A percentile compares a stretch with the other conserved stretches of the same genome.
Evolutionary conservation across 2,888 invertebrate species (phyloP).

Genomic region (Eugnorisma glareosa): DNA sequence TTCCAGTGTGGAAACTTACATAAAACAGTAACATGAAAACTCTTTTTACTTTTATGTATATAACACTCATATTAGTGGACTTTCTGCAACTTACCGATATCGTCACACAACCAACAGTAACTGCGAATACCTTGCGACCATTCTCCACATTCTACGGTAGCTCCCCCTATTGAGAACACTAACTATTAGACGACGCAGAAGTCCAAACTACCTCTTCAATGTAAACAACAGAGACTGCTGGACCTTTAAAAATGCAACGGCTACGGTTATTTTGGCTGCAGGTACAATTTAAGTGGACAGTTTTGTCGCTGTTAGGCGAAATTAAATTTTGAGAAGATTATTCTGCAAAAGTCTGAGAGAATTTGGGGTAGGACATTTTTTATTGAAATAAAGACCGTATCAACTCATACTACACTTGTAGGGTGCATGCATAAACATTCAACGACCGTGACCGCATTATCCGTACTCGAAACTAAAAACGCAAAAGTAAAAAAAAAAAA

Average conservation of each 20-base stretch:
- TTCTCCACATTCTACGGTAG: conserved; percentile 56
- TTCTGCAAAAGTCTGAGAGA: background rate
- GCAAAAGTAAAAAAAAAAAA: too few relatives aligned
- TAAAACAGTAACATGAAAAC: background rate
- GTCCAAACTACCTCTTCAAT: conserved; percentile 34
- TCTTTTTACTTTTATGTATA: background rate
- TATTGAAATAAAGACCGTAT: background rate
- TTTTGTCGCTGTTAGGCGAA: background rate
- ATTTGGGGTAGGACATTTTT: background rate
- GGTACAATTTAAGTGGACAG: conserved; percentile 18
- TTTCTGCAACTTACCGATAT: conserved; percentile 17
- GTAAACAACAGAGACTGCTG: conserved; percentile 6
- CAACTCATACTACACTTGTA: background rate
- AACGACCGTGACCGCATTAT: too few relatives aligned
- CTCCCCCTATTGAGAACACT: conserved; percentile 46
- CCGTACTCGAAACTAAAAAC: too few relatives aligned
- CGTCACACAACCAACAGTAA: conserved; percentile 16
- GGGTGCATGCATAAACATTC: too few relatives aligned
- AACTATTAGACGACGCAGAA: conserved; percentile 53
- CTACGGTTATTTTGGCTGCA: conserved; percentile 32
- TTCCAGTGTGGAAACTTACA: too few relatives aligned
- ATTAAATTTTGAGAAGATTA: conserved; percentile 32
- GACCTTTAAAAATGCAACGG: conserved; percentile 56
- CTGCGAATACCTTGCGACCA: conserved; percentile 53
- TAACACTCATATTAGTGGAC: too few relatives aligned